Conservation (phyloP, 92 coral and sea anemone species). For the Isaurus tuberculatus region DNA sequence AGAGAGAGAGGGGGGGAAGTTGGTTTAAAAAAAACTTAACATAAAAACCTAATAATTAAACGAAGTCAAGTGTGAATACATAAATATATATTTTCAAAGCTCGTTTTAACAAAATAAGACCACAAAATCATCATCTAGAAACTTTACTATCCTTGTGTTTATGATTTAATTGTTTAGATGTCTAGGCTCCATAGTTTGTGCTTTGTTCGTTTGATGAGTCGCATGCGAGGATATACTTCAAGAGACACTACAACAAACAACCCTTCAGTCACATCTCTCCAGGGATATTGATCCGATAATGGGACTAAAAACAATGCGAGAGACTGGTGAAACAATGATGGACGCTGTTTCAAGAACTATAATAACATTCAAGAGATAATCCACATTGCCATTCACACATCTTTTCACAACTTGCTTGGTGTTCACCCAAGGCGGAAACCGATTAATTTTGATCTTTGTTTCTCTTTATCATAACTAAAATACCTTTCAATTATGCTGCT, state of each 20-base stretch:
- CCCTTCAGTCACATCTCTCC: not conserved
- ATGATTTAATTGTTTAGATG: not conserved
- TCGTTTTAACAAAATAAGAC: too few relatives aligned
- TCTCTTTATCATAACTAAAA: not conserved
- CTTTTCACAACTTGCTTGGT: not conserved
- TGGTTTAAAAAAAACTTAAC: not conserved
- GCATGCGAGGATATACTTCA: not conserved
- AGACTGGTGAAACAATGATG: not conserved
- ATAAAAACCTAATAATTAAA: too few relatives aligned
- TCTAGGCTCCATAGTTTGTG: not conserved
- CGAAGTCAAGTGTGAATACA: too few relatives aligned
- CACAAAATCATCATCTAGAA: too few relatives aligned
- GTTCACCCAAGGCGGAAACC: not conserved
- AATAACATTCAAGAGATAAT: constrained; percentile 19
- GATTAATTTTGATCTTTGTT: not conserved
- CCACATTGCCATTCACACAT: not conserved
- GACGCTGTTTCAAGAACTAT: not conserved
- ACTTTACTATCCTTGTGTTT: too few relatives aligned
- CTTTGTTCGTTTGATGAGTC: not conserved
- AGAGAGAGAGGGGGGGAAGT: not conserved
- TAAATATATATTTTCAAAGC: too few relatives aligned
- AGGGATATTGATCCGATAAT: not conserved
- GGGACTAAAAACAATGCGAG: not conserved
- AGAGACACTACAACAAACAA: not conserved
- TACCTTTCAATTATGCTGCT: not conserved